These are phyloP conservation scores for Drosophila gunungcola DNA, from an alignment of 1,140 invertebrate genomes.

Conservation along the genomic window DNA sequence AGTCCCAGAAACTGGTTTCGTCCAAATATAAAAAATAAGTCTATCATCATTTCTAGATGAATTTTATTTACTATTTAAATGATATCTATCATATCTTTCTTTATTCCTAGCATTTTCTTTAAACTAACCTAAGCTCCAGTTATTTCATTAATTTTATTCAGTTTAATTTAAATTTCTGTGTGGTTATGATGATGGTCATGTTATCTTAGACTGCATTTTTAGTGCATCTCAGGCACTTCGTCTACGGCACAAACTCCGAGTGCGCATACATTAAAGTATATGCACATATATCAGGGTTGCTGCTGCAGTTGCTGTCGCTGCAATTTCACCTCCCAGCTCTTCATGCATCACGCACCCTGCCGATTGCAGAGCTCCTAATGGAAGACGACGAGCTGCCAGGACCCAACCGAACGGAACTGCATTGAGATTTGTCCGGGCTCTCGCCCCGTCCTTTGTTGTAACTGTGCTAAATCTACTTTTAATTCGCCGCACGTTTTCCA, in stretches of 20 bases:
- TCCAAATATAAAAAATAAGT: too few relatives aligned
- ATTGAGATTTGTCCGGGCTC: conserved; percentile 46
- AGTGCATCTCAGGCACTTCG: conserved; percentile 2
- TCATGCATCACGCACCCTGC: conserved; percentile 34
- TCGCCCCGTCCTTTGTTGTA: conserved; percentile 35
- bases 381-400: conserved; percentile 8
- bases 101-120: too few relatives aligned
- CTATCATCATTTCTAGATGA: too few relatives aligned
- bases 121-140: too few relatives aligned
- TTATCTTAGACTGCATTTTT: not conserved
- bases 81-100: too few relatives aligned
- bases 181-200: too few relatives aligned
- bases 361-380: conserved; percentile 54
- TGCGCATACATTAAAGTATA: conserved; percentile 58
- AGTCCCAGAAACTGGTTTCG: too few relatives aligned
- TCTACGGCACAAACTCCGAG: conserved; percentile 45
- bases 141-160: too few relatives aligned
- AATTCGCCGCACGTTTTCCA: conserved; percentile 78
- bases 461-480: conserved; percentile 68
- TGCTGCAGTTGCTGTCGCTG: conserved; percentile 23
- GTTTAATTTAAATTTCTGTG: not conserved
- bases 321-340: conserved; percentile 7
- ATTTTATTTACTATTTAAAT: too few relatives aligned
- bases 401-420: conserved; percentile 38
- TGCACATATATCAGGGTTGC: conserved; percentile 23